Evolutionary conservation across 2,888 invertebrate species (phyloP).

Genomic region (Rhagonycha lutea): DNA sequence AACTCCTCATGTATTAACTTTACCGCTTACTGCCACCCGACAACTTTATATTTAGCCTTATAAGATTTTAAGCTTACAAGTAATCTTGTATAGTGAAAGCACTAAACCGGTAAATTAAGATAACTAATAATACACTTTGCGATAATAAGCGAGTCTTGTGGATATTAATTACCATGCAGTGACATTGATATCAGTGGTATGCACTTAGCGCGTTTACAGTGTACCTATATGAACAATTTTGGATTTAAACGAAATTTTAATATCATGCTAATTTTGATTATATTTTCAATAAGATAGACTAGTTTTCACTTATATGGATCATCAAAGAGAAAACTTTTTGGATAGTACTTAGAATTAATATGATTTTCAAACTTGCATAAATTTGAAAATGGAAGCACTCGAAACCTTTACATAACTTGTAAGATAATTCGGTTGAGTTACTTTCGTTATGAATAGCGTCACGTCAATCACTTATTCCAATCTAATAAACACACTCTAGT

Average conservation of each 20-base stretch:
- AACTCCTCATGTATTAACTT: neutral
- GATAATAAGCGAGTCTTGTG: neutral
- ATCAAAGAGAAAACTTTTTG: neutral
- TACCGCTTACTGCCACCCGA: neutral
- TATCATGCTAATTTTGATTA: neutral
- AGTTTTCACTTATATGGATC: neutral
- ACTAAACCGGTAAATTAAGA: neutral
- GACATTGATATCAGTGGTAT: neutral
- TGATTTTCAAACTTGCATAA: conserved; percentile 1
- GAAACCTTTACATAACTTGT: conserved; percentile 11
- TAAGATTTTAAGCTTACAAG: neutral
- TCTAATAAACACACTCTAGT: conserved; percentile 14
- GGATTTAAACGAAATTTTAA: neutral
- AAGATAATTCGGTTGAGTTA: conserved; percentile 9
- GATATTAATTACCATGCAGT: neutral
- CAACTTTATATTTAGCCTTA: neutral
- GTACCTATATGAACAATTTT: neutral
- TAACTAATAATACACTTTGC: neutral
- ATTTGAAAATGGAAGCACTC: conserved; percentile 7
- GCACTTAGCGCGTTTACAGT: neutral
- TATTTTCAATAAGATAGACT: neutral
- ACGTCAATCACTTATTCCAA: conserved; percentile 16
- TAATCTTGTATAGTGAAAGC: neutral
- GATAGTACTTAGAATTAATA: neutral
- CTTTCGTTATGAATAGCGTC: conserved; percentile 10